Evolutionary conservation across 2,797 vertebrate species (phyloP).

Genomic region (Lepidocolaptes lacrymiger): DNA sequence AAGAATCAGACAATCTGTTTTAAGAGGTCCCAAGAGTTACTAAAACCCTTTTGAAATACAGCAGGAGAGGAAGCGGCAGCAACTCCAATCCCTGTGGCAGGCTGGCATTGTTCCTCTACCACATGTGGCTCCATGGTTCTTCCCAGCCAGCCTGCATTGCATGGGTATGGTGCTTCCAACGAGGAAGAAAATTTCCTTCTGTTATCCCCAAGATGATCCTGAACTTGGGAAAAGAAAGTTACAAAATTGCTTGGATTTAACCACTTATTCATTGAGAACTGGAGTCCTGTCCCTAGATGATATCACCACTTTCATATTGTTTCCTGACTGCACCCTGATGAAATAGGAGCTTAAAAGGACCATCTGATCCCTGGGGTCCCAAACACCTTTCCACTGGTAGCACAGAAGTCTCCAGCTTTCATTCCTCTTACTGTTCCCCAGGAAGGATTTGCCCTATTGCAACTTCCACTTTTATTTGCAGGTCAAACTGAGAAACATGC

Average conservation of each 20-base stretch:
- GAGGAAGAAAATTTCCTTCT: background rate
- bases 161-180: background rate
- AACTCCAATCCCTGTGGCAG: background rate
- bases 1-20: constrained; percentile 50
- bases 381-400: background rate
- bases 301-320: background rate
- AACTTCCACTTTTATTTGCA: background rate
- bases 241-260: background rate
- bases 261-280: background rate
- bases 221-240: background rate
- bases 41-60: constrained; percentile 53
- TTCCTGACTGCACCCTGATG: background rate
- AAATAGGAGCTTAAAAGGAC: background rate
- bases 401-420: background rate
- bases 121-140: accelerated
- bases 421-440: background rate
- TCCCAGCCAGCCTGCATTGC: background rate
- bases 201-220: background rate
- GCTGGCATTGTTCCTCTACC: background rate
- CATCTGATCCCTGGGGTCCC: background rate
- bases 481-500: background rate
- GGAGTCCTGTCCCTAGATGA: background rate
- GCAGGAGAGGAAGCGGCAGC: constrained; percentile 26
- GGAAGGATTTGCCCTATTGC: background rate
- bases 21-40: constrained; percentile 52